Evolutionary conservation across 2,113 vertebrate species (phyloP), one percentile per base, ranked within the genome.

Genomic region (Echinops telfairi): DNA sequence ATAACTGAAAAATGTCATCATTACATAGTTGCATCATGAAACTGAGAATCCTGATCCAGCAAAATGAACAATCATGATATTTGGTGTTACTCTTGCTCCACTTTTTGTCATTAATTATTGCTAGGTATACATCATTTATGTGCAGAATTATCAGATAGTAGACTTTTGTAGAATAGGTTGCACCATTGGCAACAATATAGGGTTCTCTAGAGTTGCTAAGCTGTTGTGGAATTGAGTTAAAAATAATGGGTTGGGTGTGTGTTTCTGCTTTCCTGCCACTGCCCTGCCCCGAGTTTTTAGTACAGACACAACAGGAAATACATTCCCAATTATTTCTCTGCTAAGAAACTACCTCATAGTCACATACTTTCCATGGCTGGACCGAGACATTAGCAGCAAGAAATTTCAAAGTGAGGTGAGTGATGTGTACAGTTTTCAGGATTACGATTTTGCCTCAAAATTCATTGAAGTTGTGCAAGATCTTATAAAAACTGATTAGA

Each of bases 401-500:
- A 36, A 87, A 53, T 95, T 96, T 96, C 93, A 91, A 93, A 97
- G 87, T 88, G 91, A 86, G 93, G 58, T 76, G 93, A 96, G 96
- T 93, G 94, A 97, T 77, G 40, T 79, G 23, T 31, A 68, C 73
- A 11, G 29, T 90, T 94, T 92, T 68, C 76, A 96, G 75, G 38
- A 58, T 94, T 94, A 75, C 94, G 95, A 94, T 96, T 97, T 97
- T 80, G 33, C 22, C 84, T 22, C 12, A 90, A 90, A 93, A 97
- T 87, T 97, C 96, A 94, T 80, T 94, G 94, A 66, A 93, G 81
- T 94, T 93, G 31, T 84, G 86, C 95, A 95, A 53, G 60, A 31
- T 0, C 88, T 97, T 96, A 96, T 81, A 43, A 96, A 96, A 94
- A 97, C 96, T 78, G 83, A 96, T 96, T 96, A 97, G 89, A 97